phyloP scores from a whole-genome alignment of 1,140 invertebrate species.

The Drosophila oshimai region DNA sequence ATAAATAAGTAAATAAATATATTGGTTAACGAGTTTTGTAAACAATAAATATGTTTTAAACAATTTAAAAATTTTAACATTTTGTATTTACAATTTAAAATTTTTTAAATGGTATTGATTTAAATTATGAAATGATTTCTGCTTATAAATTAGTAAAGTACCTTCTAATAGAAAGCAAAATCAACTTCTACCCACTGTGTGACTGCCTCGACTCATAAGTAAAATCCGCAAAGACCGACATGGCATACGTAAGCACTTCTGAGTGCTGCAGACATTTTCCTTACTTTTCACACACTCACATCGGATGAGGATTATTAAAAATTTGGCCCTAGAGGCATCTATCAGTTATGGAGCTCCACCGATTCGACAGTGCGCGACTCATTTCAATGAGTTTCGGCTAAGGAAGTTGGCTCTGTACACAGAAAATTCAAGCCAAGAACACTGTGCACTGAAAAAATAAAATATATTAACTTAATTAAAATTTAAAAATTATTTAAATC shows the following conservation, averaged over 20 bases:
- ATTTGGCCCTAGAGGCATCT: conserved; percentile 68
- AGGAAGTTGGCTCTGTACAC: neutral
- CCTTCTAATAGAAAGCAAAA: neutral
- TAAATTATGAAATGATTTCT: too few species aligned
- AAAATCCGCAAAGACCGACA: neutral
- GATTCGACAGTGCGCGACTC: conserved; percentile 55
- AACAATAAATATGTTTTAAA: too few species aligned
- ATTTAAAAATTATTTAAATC: too few species aligned
- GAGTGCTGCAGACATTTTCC: neutral
- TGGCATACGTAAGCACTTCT: conserved; percentile 5
- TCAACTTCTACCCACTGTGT: neutral
- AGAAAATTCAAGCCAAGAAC: neutral
- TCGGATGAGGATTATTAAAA: conserved; percentile 69
- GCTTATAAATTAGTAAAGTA: too few species aligned
- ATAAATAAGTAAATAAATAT: too few species aligned
- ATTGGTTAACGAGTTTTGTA: too few species aligned
- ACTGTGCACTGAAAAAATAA: neutral
- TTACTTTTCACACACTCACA: neutral
- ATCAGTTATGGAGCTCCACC: conserved; percentile 58
- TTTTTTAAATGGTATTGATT: too few species aligned
- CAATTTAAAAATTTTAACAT: too few species aligned
- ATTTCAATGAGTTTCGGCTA: conserved; percentile 68
- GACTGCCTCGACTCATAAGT: too few species aligned
- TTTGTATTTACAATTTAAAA: too few species aligned
- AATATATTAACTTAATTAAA: too few species aligned